A percentile compares a stretch with the other conserved stretches of the same genome.
phyloP scores from a whole-genome alignment of 2,888 invertebrate genomes.

The Glyphotaelius pellucidus region DNA sequence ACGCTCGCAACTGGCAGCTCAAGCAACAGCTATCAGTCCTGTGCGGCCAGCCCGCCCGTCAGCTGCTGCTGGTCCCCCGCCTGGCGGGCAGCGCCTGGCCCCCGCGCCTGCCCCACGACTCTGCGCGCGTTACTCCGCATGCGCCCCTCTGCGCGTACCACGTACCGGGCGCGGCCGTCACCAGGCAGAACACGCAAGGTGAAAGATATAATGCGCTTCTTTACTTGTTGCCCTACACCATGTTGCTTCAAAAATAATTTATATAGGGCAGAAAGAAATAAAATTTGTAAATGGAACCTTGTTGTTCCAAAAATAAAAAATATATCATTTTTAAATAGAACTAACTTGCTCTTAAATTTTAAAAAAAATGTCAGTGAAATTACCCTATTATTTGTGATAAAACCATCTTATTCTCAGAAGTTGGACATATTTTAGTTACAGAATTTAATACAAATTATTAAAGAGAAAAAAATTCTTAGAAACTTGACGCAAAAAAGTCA shows the following conservation, averaged over 20 bases:
- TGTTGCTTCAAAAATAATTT: background rate
- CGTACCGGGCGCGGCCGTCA: slow-evolving; percentile 73
- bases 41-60: slow-evolving; percentile 78
- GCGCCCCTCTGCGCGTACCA: slow-evolving; percentile 81
- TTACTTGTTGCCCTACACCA: background rate
- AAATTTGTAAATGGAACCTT: too few relatives aligned
- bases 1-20: slow-evolving; percentile 87
- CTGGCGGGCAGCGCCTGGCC: slow-evolving; percentile 83
- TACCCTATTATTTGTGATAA: too few relatives aligned
- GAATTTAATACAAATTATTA: too few relatives aligned
- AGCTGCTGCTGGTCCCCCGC: slow-evolving; percentile 85
- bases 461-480: too few relatives aligned
- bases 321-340: too few relatives aligned
- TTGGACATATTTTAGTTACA: too few relatives aligned
- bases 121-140: slow-evolving; percentile 74
- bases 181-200: background rate
- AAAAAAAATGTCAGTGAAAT: too few relatives aligned
- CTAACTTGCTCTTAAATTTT: too few relatives aligned
- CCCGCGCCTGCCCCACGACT: slow-evolving; percentile 71
- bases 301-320: too few relatives aligned
- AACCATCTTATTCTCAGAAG: too few relatives aligned
- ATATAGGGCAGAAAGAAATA: too few relatives aligned
- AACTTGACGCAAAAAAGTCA: too few relatives aligned
- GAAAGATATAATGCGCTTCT: background rate
- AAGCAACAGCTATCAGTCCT: slow-evolving; percentile 83